Conservation (phyloP, 2,888 invertebrate species). For the Deilephila porcellus region DNA sequence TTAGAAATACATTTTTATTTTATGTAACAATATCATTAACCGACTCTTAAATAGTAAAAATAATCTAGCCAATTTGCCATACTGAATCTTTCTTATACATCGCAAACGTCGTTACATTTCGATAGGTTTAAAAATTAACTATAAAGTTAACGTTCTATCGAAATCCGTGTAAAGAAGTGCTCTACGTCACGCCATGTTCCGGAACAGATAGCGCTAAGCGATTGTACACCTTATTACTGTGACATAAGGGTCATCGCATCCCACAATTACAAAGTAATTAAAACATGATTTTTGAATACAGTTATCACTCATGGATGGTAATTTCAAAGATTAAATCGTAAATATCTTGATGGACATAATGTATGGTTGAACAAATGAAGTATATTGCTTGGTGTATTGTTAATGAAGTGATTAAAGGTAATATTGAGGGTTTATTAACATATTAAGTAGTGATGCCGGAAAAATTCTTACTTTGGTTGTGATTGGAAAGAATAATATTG, state of each 20-base stretch:
- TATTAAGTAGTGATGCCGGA: slow-evolving; percentile 11
- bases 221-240: slow-evolving; percentile 19
- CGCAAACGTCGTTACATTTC: slow-evolving; percentile 42
- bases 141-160: slow-evolving; percentile 51
- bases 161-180: slow-evolving; percentile 64
- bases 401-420: slow-evolving; percentile 30
- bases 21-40: background rate
- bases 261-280: slow-evolving; percentile 28
- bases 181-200: slow-evolving; percentile 61
- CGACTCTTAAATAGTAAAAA: background rate
- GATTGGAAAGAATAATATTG: slow-evolving; percentile 16
- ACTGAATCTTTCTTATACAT: slow-evolving; percentile 24
- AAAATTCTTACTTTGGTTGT: background rate
- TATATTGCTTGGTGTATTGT: slow-evolving; percentile 30
- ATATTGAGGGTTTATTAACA: slow-evolving; percentile 19
- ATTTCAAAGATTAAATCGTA: slow-evolving; percentile 34
- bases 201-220: slow-evolving; percentile 29
- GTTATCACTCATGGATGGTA: slow-evolving; percentile 31
- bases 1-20: too few relatives aligned
- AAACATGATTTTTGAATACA: slow-evolving; percentile 28
- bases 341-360: slow-evolving; percentile 35
- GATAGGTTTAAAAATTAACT: slow-evolving; percentile 52
- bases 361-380: slow-evolving; percentile 28
- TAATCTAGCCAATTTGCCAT: background rate
- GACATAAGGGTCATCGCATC: background rate